Evolutionary conservation across 2,888 invertebrate species (phyloP).

Genomic region (Ormyrus nitidulus): DNA sequence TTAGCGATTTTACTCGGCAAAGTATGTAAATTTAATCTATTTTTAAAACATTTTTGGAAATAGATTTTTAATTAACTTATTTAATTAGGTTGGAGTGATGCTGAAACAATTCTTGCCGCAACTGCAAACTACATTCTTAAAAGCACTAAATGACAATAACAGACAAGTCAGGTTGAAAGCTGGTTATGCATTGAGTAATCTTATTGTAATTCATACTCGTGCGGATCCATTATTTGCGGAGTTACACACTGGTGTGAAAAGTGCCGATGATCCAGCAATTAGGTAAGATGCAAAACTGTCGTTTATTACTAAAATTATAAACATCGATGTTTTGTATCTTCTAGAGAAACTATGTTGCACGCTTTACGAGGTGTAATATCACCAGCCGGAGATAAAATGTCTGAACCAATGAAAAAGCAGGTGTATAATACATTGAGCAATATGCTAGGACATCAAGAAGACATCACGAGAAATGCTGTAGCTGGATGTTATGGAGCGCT

Average conservation of each 20-base stretch:
- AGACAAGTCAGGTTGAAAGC: slow-evolving; percentile 92
- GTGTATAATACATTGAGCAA: slow-evolving; percentile 83
- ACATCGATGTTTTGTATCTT: slow-evolving; percentile 50
- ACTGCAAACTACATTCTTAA: slow-evolving; percentile 97
- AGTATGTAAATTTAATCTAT: slow-evolving; percentile 75
- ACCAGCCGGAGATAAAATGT: slow-evolving; percentile 92
- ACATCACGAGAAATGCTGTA: slow-evolving; percentile 86
- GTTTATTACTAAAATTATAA: slow-evolving; percentile 1
- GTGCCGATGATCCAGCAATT: slow-evolving; percentile 89
- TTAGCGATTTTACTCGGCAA: slow-evolving; percentile 93
- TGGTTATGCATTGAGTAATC: slow-evolving; percentile 89
- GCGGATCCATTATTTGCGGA: slow-evolving; percentile 97
- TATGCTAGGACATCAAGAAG: slow-evolving; percentile 86
- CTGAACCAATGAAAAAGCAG: slow-evolving; percentile 85
- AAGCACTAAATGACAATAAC: slow-evolving; percentile 93
- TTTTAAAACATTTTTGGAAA: slow-evolving; percentile 10
- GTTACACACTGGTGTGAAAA: slow-evolving; percentile 90
- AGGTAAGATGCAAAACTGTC: slow-evolving; percentile 72
- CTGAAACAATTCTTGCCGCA: slow-evolving; percentile 99
- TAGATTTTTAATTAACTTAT: slow-evolving; percentile 67
- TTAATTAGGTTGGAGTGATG: slow-evolving; percentile 89
- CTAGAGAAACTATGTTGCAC: slow-evolving; percentile 93
- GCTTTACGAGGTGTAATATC: slow-evolving; percentile 90
- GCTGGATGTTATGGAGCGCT: slow-evolving; percentile 95
- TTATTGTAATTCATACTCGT: slow-evolving; percentile 93